phyloP scores from a whole-genome alignment of 2,888 invertebrate species.

The Luffia ferchaultella region DNA sequence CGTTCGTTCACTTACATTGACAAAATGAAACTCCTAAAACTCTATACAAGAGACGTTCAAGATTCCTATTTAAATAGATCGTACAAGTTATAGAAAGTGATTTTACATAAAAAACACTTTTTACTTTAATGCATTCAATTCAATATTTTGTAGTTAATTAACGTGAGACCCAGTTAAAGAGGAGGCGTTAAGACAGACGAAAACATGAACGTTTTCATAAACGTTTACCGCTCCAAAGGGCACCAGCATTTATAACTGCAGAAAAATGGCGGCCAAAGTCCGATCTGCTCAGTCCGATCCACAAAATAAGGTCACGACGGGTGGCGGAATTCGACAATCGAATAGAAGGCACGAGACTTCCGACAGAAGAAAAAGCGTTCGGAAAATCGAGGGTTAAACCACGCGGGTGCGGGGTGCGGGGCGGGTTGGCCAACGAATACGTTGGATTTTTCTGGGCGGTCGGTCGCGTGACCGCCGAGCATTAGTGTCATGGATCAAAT shows the following conservation, averaged over 20 bases:
- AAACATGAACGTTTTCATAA: no score
- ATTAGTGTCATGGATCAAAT: slow-evolving; percentile 54
- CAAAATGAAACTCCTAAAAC: no score
- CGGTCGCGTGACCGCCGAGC: slow-evolving; percentile 45
- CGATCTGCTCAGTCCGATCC: not conserved
- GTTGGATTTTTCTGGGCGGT: slow-evolving; percentile 10
- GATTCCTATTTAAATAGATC: no score
- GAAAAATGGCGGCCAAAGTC: not conserved
- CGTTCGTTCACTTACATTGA: not conserved
- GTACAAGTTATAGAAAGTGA: no score
- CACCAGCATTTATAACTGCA: no score
- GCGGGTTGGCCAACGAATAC: slow-evolving; percentile 5
- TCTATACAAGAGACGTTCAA: no score
- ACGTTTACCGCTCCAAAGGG: no score
- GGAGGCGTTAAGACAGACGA: no score
- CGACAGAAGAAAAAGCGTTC: slow-evolving; percentile 8
- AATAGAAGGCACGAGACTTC: slow-evolving; percentile 5
- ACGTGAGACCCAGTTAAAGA: no score
- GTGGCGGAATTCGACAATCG: slow-evolving; percentile 11
- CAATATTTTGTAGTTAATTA: no score
- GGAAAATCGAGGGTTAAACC: slow-evolving; percentile 7
- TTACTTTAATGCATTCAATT: no score
- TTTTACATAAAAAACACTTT: no score
- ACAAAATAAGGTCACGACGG: slow-evolving; percentile 7
- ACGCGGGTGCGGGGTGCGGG: not conserved